These are phyloP conservation scores for Callopanchax toddi DNA, from an alignment of 2,113 vertebrate species.

Conservation along the genomic window DNA sequence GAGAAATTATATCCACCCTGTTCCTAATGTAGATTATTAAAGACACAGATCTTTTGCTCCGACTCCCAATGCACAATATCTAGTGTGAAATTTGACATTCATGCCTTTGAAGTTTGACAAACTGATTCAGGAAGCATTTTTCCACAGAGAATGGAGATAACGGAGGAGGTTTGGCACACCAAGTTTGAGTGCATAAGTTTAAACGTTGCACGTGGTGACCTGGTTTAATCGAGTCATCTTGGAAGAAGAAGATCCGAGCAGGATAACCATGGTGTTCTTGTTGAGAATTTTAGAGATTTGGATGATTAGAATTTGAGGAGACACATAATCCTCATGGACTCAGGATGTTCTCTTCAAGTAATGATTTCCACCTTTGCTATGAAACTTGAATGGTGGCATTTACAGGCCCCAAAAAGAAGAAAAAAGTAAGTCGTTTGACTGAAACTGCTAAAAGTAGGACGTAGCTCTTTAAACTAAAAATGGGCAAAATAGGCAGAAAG, in stretches of 20 bases:
- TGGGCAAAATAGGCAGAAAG: background rate
- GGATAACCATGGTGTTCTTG: background rate
- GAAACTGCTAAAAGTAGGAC: background rate
- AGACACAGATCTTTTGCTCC: background rate
- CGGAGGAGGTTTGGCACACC: background rate
- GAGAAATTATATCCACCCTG: background rate
- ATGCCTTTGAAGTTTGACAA: too few species aligned
- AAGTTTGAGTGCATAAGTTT: background rate
- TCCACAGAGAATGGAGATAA: background rate
- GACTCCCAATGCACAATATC: too few species aligned
- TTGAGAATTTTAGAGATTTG: background rate
- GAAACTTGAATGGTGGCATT: too few species aligned
- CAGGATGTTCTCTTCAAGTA: background rate
- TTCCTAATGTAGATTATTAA: background rate
- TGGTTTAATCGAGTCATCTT: background rate
- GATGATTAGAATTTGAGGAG: background rate
- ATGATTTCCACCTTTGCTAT: background rate
- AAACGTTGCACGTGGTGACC: background rate
- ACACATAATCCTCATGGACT: background rate
- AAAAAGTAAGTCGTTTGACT: background rate
- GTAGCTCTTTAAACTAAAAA: background rate
- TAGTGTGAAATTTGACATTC: too few species aligned
- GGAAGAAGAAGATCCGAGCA: background rate
- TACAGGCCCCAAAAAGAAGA: background rate
- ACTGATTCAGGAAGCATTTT: too few species aligned